Conservation (phyloP, 2,797 vertebrate genomes). For the Myiothlypis coronata region DNA sequence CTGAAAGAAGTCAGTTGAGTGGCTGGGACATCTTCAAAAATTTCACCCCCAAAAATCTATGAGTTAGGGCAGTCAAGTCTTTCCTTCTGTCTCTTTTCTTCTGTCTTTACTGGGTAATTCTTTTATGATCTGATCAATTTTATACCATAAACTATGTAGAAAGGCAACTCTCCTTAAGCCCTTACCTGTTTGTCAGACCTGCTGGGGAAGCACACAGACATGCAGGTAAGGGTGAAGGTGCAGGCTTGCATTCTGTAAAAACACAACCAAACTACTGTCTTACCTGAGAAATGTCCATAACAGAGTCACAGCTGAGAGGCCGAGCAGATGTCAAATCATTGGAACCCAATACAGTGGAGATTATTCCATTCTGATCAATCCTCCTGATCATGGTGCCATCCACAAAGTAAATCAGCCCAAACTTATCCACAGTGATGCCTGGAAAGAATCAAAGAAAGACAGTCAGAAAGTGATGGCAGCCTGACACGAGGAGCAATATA, state of each 20-base stretch:
- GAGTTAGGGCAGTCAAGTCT: background rate
- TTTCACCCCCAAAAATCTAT: background rate
- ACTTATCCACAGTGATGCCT: slow-evolving; percentile 97
- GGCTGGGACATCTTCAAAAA: background rate
- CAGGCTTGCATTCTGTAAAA: background rate
- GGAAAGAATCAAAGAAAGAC: background rate
- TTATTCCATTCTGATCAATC: slow-evolving; percentile 95
- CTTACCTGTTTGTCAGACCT: background rate
- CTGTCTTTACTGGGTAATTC: background rate
- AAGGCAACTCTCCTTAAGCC: background rate
- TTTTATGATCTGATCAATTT: background rate
- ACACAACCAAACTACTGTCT: background rate
- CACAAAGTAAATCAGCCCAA: slow-evolving; percentile 94
- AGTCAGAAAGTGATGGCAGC: background rate
- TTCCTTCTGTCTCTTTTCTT: background rate
- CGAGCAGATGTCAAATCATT: slow-evolving; percentile 95
- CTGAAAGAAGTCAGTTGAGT: background rate
- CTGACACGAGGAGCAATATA: background rate
- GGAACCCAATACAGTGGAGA: slow-evolving; percentile 94
- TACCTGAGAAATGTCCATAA: slow-evolving; percentile 99
- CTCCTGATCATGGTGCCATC: slow-evolving; percentile 97
- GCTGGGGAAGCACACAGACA: background rate
- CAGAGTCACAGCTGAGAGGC: slow-evolving; percentile 95
- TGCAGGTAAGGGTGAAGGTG: background rate
- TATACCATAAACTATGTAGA: background rate